Evolutionary conservation across 2,888 invertebrate species (phyloP).

Genomic region (Drepanosiphum platanoidis): DNA sequence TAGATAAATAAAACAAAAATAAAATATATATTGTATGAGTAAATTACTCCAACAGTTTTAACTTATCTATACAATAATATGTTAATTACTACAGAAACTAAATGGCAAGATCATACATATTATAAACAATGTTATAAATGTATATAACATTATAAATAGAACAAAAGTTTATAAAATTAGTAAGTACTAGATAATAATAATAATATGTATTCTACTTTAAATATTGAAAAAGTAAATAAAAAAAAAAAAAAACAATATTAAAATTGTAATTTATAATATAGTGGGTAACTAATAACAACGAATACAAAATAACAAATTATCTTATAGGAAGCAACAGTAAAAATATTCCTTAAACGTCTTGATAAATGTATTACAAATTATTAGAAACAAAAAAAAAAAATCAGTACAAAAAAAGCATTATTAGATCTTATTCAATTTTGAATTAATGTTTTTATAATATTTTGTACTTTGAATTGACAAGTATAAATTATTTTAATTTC

Average conservation of each 20-base stretch:
- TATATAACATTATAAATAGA: not conserved
- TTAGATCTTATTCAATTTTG: not conserved
- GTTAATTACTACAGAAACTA: constrained; percentile 26
- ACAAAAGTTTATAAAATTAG: not conserved
- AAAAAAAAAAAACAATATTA: constrained; percentile 18
- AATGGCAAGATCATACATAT: constrained; percentile 50
- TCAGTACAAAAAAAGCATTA: constrained; percentile 2
- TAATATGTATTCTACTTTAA: constrained; percentile 3
- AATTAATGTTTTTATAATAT: not conserved
- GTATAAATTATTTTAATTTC: not conserved
- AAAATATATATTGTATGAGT: constrained; percentile 22
- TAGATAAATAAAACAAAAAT: constrained; percentile 44
- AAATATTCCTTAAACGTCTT: not conserved
- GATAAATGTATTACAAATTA: not conserved
- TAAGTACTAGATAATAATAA: not conserved
- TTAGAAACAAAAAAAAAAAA: not conserved
- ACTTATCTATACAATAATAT: not conserved
- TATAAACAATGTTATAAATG: constrained; percentile 10
- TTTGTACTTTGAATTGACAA: not conserved
- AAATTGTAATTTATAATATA: not conserved
- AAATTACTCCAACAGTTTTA: constrained; percentile 19
- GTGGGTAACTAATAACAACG: constrained; percentile 16
- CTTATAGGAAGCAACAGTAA: constrained; percentile 16
- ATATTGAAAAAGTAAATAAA: not conserved
- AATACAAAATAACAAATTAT: constrained; percentile 43